These are phyloP conservation scores for Drosophila seclusa DNA, from an alignment of 2,888 invertebrate species.

Conservation along the genomic window DNA sequence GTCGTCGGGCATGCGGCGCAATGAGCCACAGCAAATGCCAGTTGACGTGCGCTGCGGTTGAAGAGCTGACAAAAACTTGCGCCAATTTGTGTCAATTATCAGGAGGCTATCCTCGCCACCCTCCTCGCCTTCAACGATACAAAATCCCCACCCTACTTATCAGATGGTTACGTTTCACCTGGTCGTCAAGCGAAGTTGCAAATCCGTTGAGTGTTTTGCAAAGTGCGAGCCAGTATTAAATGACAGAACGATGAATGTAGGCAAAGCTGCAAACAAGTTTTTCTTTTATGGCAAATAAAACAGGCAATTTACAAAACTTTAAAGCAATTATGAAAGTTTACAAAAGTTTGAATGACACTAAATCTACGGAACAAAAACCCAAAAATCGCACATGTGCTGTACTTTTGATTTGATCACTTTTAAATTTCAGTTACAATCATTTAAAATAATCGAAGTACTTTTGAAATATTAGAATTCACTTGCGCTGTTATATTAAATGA, in stretches of 20 bases:
- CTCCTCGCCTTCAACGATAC: no score
- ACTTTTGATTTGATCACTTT: background rate
- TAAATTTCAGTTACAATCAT: background rate
- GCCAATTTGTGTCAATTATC: slow-evolving; percentile 79
- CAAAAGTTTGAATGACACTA: slow-evolving; percentile 8
- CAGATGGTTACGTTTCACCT: slow-evolving; percentile 34
- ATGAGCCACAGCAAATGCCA: slow-evolving; percentile 76
- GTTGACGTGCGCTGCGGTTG: slow-evolving; percentile 71
- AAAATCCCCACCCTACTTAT: background rate
- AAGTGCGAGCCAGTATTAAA: slow-evolving; percentile 48
- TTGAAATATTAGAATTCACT: background rate
- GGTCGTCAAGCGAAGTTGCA: slow-evolving; percentile 36
- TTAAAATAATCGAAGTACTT: background rate
- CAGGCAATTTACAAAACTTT: slow-evolving; percentile 23
- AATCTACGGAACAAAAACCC: background rate
- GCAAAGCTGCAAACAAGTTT: slow-evolving; percentile 24
- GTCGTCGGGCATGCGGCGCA: slow-evolving; percentile 52
- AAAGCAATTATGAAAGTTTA: slow-evolving; percentile 28
- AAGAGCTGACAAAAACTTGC: slow-evolving; percentile 78
- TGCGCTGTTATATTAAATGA: background rate
- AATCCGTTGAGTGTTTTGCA: slow-evolving; percentile 47
- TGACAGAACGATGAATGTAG: slow-evolving; percentile 49
- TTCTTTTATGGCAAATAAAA: slow-evolving; percentile 1
- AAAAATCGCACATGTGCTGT: background rate
- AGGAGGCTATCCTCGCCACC: slow-evolving; percentile 42